Conservation (phyloP, 2,797 vertebrate genomes). For the Danio jaintianensis region DNA sequence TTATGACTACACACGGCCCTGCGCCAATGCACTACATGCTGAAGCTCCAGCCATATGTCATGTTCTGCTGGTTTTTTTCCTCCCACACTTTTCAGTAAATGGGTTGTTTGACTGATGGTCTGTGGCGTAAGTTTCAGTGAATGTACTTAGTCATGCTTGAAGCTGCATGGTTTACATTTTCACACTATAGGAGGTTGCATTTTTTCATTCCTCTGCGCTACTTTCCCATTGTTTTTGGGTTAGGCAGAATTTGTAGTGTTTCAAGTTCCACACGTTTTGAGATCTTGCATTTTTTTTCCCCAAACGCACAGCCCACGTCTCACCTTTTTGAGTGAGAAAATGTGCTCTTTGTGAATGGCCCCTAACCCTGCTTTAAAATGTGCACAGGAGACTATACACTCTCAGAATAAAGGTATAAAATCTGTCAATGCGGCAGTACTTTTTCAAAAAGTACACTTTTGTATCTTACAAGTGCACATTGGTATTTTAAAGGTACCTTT, state of each 20-base stretch:
- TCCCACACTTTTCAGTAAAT: background rate
- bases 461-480: too few relatives aligned
- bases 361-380: too few relatives aligned
- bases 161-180: background rate
- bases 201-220: background rate
- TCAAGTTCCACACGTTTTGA: background rate
- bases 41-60: background rate
- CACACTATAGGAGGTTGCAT: background rate
- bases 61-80: slow-evolving; percentile 11
- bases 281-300: background rate
- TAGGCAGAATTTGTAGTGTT: background rate
- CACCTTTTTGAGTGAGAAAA: too few relatives aligned
- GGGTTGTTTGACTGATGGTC: background rate
- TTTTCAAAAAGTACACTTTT: too few relatives aligned
- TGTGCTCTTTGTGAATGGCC: too few relatives aligned
- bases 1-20: slow-evolving; percentile 10
- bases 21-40: background rate
- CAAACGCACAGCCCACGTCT: too few relatives aligned
- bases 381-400: too few relatives aligned
- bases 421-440: too few relatives aligned
- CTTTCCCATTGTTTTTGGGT: background rate
- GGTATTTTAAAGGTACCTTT: too few relatives aligned
- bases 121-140: background rate
- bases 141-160: slow-evolving; percentile 24
- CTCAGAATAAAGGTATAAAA: too few relatives aligned